Evolutionary conservation across 2,888 invertebrate genomes (phyloP), one percentile per base, ranked within the genome.

Genomic region (Junonia oenone): DNA sequence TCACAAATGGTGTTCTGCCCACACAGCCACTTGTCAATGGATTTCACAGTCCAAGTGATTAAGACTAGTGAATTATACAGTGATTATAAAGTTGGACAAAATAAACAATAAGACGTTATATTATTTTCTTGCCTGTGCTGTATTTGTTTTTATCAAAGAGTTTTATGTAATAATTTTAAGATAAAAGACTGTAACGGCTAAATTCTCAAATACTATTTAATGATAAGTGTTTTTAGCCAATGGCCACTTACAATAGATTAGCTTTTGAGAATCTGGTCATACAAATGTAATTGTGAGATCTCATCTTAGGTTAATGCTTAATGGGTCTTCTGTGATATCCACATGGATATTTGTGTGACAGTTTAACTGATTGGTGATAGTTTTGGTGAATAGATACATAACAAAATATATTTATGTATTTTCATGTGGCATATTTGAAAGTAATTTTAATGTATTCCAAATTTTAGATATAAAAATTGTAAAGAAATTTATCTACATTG

Each of bases 261-360:
- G 22, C 22, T 22, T 5, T 22, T 22, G 22, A 22, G 22, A 22
- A 22, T 22, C n/a, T 22, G 22, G 22, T 2, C 5, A 22, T 76
- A 71, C 69, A 62, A 81, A 83, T 80, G 71, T 81, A 82, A 81
- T 72, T 71, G 81, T 83, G 83, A 81, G 83, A 78, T 85, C 76
- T 77, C 73, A 68, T 67, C 61, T 64, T 76, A 78, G 71, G 65
- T 66, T 71, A 78, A 68, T 69, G 71, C 65, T 66, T 71, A 78
- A 68, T 69, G 63, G 68, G 66, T 59, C 56, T 71, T 75, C 75
- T 81, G 76, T 82, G 80, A 81, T 80, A 71, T 78, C 76, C 72
- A 59, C 70, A 69, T 73, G 78, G 77, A 81, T 81, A 79, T 81
- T 73, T 78, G 72, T 51, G 65, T 63, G 67, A 63, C 72, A 71